Base-by-base conservation (phyloP, 2,888 invertebrate species). In the Boloria selene region DNA sequence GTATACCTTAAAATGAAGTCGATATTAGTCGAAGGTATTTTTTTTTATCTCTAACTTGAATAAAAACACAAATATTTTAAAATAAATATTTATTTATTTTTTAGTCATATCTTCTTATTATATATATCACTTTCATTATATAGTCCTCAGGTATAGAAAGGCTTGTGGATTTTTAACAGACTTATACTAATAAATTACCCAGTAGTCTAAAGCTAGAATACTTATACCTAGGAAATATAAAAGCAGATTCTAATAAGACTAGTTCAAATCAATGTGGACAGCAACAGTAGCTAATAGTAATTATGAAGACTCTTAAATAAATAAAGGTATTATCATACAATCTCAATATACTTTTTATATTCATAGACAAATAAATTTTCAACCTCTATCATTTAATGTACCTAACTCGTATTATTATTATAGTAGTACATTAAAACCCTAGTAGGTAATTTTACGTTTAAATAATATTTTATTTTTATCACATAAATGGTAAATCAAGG, bases 231-330 rank as follows among this genome's bases (percentile, higher is more conserved):
- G 10, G 50, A 70, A 70, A 69, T 73, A 70, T 38, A 38, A 38
- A 69, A 73, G 71, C 75, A 77, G 75, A 76, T 75, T 72, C 76
- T 78, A 78, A 75, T 71, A 80, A 83, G 84, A 84, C 84, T 84
- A 84, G 84, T 77, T 69, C 67, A 66, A 70, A 64, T 59, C 59
- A 59, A 59, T 38, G 38, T 50, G 59, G 50, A 59, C 59, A 59
- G 50, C 10, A 31, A 47, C 17, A 38, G 47, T 31, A 16, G 22
- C 47, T 45, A n/a, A 45, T 26, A 26, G 22, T 47, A 16, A 49
- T 49, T 13, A 49, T 31, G 17, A 49, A 16, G 44, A 45, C 44
- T 45, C 44, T 45, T 14, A 56, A 44, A 22, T 54, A 55, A 22
- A 38, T 38, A 38, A 38, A 38, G 31, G 31, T 10, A 38, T 38